A percentile compares a stretch with the other conserved stretches of the same genome.
phyloP scores from a whole-genome alignment of 2,888 invertebrate genomes.

The Perithous albicinctus region DNA sequence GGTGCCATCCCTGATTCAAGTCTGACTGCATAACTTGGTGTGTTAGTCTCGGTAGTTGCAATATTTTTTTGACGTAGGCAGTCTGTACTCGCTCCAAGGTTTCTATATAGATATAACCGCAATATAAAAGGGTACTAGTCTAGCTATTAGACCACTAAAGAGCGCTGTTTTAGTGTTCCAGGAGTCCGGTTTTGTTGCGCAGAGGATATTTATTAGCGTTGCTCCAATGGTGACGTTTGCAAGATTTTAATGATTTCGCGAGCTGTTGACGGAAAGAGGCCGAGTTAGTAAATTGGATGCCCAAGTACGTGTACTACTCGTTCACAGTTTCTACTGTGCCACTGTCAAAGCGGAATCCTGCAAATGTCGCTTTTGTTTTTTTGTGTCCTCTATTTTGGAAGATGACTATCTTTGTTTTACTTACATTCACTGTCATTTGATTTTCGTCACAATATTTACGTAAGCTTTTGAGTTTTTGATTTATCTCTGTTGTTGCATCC shows the following conservation, averaged over 20 bases:
- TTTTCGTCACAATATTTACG: conserved; percentile 1
- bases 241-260: background rate
- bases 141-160: background rate
- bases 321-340: background rate
- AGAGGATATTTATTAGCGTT: background rate
- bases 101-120: background rate
- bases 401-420: conserved; percentile 17
- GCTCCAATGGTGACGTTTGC: background rate
- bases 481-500: background rate
- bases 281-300: conserved; percentile 2
- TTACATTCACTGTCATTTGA: background rate
- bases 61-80: background rate
- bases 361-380: background rate
- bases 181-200: conserved; percentile 1
- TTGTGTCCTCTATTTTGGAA: conserved; percentile 8
- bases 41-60: background rate
- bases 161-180: background rate
- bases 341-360: background rate
- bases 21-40: background rate
- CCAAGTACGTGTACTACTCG: background rate
- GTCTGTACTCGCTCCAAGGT: background rate
- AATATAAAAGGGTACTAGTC: background rate
- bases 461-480: background rate
- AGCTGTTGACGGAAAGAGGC: background rate
- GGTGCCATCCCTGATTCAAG: too few species aligned